Percentiles rank a stretch among this genome's conserved stretches.
phyloP scores from a whole-genome alignment of 2,113 vertebrate species.

The Pteronura brasiliensis region DNA sequence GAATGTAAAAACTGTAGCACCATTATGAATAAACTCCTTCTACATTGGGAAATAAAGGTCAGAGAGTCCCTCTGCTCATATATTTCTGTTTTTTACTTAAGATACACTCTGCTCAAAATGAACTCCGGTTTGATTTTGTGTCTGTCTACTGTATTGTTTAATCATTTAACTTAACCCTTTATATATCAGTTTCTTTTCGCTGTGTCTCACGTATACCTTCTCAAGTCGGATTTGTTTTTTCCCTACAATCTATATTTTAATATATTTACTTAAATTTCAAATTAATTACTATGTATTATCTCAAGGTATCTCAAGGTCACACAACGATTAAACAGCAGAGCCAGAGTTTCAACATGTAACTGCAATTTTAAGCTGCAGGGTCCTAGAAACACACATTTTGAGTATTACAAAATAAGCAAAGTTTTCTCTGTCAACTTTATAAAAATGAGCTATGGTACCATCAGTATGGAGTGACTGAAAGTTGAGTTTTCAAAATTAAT shows the following conservation, averaged over 20 bases:
- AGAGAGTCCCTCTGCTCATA: neutral
- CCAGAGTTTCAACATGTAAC: neutral
- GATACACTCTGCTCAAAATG: neutral
- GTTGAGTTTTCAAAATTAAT: neutral
- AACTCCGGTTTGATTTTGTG: neutral
- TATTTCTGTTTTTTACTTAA: neutral
- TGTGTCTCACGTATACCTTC: neutral
- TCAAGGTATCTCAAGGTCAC: neutral
- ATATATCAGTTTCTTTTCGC: neutral
- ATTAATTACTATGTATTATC: neutral
- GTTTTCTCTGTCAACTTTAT: neutral
- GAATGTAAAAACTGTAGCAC: neutral
- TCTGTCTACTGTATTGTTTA: neutral
- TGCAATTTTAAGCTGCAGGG: neutral
- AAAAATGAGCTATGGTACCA: fast-evolving
- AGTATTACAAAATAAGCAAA: neutral
- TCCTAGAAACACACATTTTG: neutral
- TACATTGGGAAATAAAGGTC: neutral
- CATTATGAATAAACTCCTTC: neutral
- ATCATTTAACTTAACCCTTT: neutral
- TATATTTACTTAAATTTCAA: neutral
- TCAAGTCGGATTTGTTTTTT: neutral
- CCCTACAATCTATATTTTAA: neutral
- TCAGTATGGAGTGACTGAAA: neutral
- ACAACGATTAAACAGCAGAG: neutral